These are phyloP conservation scores for Xyliphius kryptos DNA, from an alignment of 2,113 vertebrate genomes.

Conservation along the genomic window DNA sequence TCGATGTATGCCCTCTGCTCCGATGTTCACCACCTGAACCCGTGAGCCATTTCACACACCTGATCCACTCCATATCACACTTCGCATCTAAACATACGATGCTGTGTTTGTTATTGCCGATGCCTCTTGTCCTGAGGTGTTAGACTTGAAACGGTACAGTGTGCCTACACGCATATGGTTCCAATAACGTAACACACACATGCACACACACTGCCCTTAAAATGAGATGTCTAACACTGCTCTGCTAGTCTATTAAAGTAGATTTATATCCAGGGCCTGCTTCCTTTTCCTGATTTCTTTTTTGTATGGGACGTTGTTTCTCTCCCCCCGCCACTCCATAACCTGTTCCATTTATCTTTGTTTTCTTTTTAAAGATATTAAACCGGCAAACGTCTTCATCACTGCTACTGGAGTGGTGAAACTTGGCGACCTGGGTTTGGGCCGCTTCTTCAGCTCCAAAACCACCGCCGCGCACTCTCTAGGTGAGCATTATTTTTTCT, in stretches of 20 bases:
- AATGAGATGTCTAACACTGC: slow-evolving; percentile 24
- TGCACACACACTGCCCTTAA: slow-evolving; percentile 24
- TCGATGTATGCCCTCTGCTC: too few relatives aligned
- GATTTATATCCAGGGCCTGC: slow-evolving; percentile 24
- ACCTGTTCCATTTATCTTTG: too few relatives aligned
- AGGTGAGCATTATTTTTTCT: too few relatives aligned
- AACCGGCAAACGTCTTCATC: slow-evolving; percentile 97
- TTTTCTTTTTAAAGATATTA: slow-evolving; percentile 75
- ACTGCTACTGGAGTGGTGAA: slow-evolving; percentile 96
- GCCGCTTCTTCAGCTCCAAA: slow-evolving; percentile 96
- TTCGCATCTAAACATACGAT: slow-evolving; percentile 10
- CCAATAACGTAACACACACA: slow-evolving; percentile 39
- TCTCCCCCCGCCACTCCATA: too few relatives aligned
- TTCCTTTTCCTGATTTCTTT: slow-evolving; percentile 17
- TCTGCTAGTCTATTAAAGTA: slow-evolving; percentile 28
- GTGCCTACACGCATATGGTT: slow-evolving; percentile 56
- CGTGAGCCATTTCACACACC: slow-evolving; percentile 3
- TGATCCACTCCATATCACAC: slow-evolving; percentile 9
- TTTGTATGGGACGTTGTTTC: neutral
- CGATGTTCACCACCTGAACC: too few relatives aligned
- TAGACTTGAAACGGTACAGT: slow-evolving; percentile 51
- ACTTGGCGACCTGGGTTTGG: slow-evolving; percentile 90
- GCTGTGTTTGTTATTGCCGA: slow-evolving; percentile 18
- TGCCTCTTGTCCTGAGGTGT: slow-evolving; percentile 46
- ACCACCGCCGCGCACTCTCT: slow-evolving; percentile 93